These are phyloP conservation scores for Thecocarcelia acutangulata DNA, from an alignment of 2,888 invertebrate species.

Conservation along the genomic window DNA sequence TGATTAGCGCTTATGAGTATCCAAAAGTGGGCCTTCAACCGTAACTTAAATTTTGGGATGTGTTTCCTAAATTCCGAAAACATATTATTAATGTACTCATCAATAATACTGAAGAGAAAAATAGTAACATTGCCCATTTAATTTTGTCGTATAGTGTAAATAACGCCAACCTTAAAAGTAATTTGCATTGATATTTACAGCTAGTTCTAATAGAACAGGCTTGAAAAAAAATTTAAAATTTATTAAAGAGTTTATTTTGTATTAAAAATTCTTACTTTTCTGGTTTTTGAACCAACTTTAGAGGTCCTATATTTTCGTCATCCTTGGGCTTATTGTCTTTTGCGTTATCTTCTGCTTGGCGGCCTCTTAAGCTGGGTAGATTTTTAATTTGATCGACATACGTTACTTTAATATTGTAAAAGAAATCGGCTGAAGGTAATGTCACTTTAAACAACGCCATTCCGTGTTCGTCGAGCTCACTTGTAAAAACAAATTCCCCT, in stretches of 20 bases:
- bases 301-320: constrained; percentile 44
- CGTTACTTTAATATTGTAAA: constrained; percentile 19
- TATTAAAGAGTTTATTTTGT: background rate
- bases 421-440: constrained; percentile 25
- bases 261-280: constrained; percentile 59
- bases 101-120: too few species aligned
- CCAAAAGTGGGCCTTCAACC: too few species aligned
- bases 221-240: too few species aligned
- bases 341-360: background rate
- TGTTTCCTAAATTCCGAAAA: too few species aligned
- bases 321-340: background rate
- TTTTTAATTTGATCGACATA: constrained; percentile 43
- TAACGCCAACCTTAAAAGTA: too few species aligned
- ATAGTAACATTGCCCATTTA: too few species aligned
- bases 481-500: constrained; percentile 5
- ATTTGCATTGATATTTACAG: too few species aligned
- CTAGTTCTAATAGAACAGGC: too few species aligned
- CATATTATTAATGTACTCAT: too few species aligned
- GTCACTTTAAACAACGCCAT: constrained; percentile 53
- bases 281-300: constrained; percentile 47
- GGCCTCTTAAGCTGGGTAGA: constrained; percentile 16
- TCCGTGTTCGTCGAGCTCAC: constrained; percentile 51
- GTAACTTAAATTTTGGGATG: too few species aligned
- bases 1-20: too few species aligned
- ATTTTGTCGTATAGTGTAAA: too few species aligned